Base-by-base conservation (phyloP, 2,797 vertebrate genomes). In the Tokudaia muenninki region DNA sequence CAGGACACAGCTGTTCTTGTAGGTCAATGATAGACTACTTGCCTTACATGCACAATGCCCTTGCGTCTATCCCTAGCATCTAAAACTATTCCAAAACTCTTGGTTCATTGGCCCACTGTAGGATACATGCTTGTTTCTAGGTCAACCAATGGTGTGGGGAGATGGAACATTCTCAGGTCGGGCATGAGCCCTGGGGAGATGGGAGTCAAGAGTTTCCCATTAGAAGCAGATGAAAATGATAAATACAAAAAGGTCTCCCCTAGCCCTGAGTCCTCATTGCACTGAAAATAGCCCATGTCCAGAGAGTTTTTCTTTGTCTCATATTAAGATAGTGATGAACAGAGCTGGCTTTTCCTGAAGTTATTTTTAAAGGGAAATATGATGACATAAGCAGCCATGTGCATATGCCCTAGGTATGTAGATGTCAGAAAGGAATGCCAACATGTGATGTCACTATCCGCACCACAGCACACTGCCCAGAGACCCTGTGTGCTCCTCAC, bases 291-390 rank as follows among this genome's bases (percentile, higher is more conserved):
- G 34, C 1, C 11, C 52, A 61, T n/a, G 19, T 63, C 31, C 9
- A 89, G 91, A 75, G 63, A 79, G 37, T 19, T 61, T 24, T 50
- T 34, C 47, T 72, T 61, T 52, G 50, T 94, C 29, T 91, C 41
- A 80, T 81, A 44, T 81, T 75, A 88, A 88, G 8, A 78, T 34
- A 55, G 79, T 80, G 75, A 65, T 79, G 24, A 61, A 47, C 4
- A 87, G 77, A 80, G 31, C 12, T 65, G 65, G 34, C 41, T 89
- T 79, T 93, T 89, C 84, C 50, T 61, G 67, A 61, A 37, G 5
- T 75, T 47, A 44, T n/a, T 84, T 96, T 41, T 74, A 87, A 57
- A 21, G 93, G 77, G 10, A 78, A 92, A 57, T 83, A 17, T 24
- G 47, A 50, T 24, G 50, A n/a, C 50, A 77, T 50, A 16, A 50